Percentiles rank a stretch among this genome's conserved stretches.
These are phyloP conservation scores for Nipponia nippon DNA, from an alignment of 2,113 vertebrate species.

Conservation along the genomic window DNA sequence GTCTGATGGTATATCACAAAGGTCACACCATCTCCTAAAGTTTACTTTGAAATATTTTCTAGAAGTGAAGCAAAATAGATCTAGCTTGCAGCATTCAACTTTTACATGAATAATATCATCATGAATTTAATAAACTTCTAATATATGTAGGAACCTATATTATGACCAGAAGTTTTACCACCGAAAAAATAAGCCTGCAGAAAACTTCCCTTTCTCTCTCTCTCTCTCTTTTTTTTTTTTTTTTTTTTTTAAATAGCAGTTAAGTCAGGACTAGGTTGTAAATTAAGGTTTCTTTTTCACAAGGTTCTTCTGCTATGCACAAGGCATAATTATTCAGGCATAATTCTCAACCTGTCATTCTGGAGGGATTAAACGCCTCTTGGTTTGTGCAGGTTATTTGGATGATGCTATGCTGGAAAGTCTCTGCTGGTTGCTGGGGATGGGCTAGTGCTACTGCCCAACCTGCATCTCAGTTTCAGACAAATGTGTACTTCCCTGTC, in stretches of 20 bases:
- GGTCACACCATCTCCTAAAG: not conserved
- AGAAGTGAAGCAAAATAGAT: not conserved
- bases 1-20: not conserved
- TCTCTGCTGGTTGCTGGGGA: not conserved
- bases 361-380: not conserved
- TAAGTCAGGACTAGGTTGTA: not conserved
- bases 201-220: not conserved
- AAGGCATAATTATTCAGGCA: not conserved
- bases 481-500: not conserved
- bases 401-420: not conserved
- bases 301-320: not conserved
- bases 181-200: not conserved
- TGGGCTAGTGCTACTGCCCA: not conserved
- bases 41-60: not conserved
- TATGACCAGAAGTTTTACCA: not conserved
- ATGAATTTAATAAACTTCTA: not conserved
- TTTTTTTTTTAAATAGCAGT: not conserved
- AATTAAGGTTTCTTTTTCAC: not conserved
- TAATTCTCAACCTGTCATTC: not conserved
- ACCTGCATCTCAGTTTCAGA: not conserved
- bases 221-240: not conserved
- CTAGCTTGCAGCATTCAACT: not conserved
- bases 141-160: not conserved
- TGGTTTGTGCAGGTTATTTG: not conserved
- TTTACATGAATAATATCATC: not conserved